These are phyloP conservation scores for Alca torda DNA, from an alignment of 2,797 vertebrate species.

Conservation along the genomic window DNA sequence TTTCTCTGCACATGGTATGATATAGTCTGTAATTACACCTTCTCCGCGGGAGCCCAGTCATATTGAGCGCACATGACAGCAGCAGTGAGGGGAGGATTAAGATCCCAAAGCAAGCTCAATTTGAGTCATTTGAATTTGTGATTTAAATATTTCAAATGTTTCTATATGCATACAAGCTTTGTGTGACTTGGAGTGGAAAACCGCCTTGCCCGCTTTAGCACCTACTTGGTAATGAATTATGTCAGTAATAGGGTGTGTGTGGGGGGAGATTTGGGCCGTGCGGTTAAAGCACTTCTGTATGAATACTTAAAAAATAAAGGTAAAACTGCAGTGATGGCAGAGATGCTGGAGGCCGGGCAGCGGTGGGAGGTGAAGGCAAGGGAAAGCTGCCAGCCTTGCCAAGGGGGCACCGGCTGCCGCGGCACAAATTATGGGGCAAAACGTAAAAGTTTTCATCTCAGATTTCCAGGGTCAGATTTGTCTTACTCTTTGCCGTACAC, in stretches of 20 bases:
- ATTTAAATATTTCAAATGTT: background rate
- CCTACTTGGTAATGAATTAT: background rate
- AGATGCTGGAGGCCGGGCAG: background rate
- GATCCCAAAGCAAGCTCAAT: background rate
- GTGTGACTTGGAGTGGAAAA: background rate
- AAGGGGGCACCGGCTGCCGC: fast-evolving
- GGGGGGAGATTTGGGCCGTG: background rate
- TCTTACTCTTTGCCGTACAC: background rate
- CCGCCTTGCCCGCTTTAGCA: background rate
- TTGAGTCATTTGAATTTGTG: background rate
- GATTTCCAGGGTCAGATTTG: background rate
- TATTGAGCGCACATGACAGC: background rate
- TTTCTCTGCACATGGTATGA: background rate
- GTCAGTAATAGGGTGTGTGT: background rate
- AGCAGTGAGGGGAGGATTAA: background rate
- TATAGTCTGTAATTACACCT: background rate
- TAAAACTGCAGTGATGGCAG: background rate
- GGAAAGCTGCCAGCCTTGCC: fast-evolving
- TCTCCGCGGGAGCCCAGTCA: background rate
- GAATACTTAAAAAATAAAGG: background rate
- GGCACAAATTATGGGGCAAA: background rate
- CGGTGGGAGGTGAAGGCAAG: background rate
- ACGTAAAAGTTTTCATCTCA: fast-evolving
- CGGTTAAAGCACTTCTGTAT: background rate
- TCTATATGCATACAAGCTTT: background rate